Evolutionary conservation across 2,113 vertebrate species (phyloP).

Genomic region (Scatophagus argus): DNA sequence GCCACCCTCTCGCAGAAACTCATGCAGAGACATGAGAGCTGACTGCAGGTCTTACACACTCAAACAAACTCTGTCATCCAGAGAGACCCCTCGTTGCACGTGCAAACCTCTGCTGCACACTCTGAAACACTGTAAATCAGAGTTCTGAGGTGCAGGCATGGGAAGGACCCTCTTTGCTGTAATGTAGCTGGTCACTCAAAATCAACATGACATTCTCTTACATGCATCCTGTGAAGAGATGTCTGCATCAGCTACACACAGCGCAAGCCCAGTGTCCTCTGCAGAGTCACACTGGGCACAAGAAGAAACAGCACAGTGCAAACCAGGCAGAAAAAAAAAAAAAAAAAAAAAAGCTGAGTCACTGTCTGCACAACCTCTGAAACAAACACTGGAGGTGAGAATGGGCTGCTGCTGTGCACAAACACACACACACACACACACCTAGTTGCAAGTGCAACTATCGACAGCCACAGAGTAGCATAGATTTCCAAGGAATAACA

Average conservation of each 20-base stretch:
- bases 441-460: constrained; percentile 45
- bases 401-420: constrained; percentile 27
- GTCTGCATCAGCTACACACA: constrained; percentile 23
- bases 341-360: constrained; percentile 70
- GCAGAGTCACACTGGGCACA: constrained; percentile 56
- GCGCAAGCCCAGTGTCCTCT: constrained; percentile 42
- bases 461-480: constrained; percentile 42
- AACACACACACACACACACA: constrained; percentile 26
- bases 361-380: constrained; percentile 57
- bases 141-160: constrained; percentile 31
- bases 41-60: constrained; percentile 46
- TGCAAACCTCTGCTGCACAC: constrained; percentile 55
- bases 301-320: constrained; percentile 14
- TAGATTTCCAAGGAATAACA: constrained; percentile 32
- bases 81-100: constrained; percentile 32
- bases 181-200: constrained; percentile 14
- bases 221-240: constrained; percentile 22
- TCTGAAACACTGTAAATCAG: constrained; percentile 40
- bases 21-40: constrained; percentile 82
- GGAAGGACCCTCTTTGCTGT: constrained; percentile 16
- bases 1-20: constrained; percentile 82
- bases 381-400: constrained; percentile 60
- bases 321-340: constrained; percentile 29
- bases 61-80: constrained; percentile 56
- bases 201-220: constrained; percentile 33